Base-by-base conservation (phyloP, 2,888 invertebrate genomes). In the Mythimna loreyi region DNA sequence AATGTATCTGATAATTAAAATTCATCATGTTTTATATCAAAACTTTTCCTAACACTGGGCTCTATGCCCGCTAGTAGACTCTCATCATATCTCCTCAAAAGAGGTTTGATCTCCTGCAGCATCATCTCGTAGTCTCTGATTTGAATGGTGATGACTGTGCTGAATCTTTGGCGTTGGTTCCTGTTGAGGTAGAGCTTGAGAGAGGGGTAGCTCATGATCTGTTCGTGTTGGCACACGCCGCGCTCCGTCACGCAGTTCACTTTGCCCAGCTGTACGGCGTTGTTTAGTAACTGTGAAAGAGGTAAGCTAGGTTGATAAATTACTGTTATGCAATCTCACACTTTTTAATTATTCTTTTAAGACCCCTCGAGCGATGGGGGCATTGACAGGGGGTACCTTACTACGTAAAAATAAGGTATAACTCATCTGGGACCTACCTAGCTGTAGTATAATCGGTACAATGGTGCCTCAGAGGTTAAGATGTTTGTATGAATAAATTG, bases 241-340 rank as follows among this genome's bases (percentile, higher is more conserved):
- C 94, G 90, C 33, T 96, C 95, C 6, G 85, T 86, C 8, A 94
- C 70, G 83, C 96, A 96, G 85, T 96, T 93, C 72, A 96, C 96
- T 87, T 91, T 93, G 61, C 94, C 96, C 9, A 93, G 89, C 25
- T 93, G 87, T 0, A 95, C 90, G 2, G 90, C 90, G 72, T 92
- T 90, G 83, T 91, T 89, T 4, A 96, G 86, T 21, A 88, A 75
- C 96, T 96, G 90, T 2, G 88, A 88, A 47, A 33, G 45, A 28
- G 65, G 45, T 65, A 33, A 47, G 1, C 25, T 30, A 6, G 3
- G 3, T 43, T 49, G 16, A 59, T 49, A 16, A 40, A 25, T 21
- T n/a, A n/a, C n/a, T n/a, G n/a, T n/a, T n/a, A n/a, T n/a, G n/a
- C n/a, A n/a, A n/a, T n/a, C n/a, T n/a, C n/a, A n/a, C n/a, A n/a